phyloP scores from a whole-genome alignment of 2,797 vertebrate genomes.

The Eulemur albifrons region DNA sequence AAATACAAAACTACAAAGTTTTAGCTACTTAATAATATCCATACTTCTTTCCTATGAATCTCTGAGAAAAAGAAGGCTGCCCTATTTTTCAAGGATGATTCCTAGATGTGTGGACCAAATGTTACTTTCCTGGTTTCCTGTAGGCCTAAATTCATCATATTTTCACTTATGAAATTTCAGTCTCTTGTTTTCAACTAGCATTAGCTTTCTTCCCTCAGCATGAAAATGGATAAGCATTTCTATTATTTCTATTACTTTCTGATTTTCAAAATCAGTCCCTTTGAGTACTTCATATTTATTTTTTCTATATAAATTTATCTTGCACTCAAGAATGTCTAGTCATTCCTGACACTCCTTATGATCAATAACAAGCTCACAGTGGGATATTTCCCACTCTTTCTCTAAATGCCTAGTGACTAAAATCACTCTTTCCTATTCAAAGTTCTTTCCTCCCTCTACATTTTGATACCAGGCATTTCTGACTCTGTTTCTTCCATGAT shows the following conservation, averaged over 20 bases:
- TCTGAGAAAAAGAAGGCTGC: not conserved
- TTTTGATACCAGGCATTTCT: not conserved
- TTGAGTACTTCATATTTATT: not conserved
- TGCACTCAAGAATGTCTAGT: not conserved
- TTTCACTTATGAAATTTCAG: not conserved
- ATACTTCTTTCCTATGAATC: not conserved
- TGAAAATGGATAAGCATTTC: not conserved
- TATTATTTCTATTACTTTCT: not conserved
- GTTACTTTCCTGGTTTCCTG: not conserved
- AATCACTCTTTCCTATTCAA: not conserved
- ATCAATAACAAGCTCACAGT: not conserved
- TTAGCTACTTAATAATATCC: not conserved
- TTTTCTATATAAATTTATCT: not conserved
- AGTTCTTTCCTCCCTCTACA: not conserved
- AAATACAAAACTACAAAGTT: not conserved
- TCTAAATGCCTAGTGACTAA: not conserved
- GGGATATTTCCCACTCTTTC: not conserved
- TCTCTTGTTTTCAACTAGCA: not conserved
- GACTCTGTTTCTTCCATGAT: not conserved
- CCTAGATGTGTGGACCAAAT: not conserved
- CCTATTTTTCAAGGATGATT: not conserved
- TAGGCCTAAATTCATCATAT: not conserved
- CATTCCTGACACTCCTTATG: not conserved
- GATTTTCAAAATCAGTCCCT: not conserved
- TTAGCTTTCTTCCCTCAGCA: not conserved